Evolutionary conservation across 2,888 invertebrate species (phyloP), one percentile per base, ranked within the genome.

Genomic region (Scrobipalpa atriplicella): DNA sequence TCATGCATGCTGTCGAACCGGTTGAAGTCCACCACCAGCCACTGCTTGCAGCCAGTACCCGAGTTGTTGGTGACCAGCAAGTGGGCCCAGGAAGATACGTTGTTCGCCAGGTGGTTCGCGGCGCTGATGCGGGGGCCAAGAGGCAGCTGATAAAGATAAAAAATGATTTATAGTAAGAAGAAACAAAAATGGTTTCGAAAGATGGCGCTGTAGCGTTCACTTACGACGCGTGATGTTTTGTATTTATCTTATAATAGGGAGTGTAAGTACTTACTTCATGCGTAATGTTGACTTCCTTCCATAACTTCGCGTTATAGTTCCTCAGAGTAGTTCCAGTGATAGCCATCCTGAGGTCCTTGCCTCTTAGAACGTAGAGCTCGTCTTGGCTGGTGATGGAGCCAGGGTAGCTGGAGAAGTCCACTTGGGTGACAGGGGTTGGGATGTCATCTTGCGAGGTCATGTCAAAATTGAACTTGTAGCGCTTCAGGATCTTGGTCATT

Each of bases 31-130:
- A 97, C 93, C 6, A 96, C 93, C 74, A 97, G 94, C 98, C 98
- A 98, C 81, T 98, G 97, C 79, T 97, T 97, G 83, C 96, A 96
- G 68, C 96, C 96, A 56, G 97, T 97, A 16, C 96, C 96, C 41
- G 97, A 96, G 89, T 97, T 96, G 81, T 94, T 95, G 8, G 78
- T 87, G 0, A 94, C 93, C 77, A 98, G 94, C 0, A 94, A 86
- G 54, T 94, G 92, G 0, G 95, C 94, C 98, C 98, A 98, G 5
- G 95, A 93, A 66, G 94, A 91, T 0, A 96, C 96, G 76, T 94
- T 94, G 8, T 90, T 90, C 0, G 98, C 95, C 64, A 98, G 87
- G 70, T 97, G 95, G 86, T 97, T 98, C 9, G 98, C 96, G 0
- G 97, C 95, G 92, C 97, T 95, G 13, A 96, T 94, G 2, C 98